Base-by-base conservation (phyloP, 2,797 vertebrate species). In the Megaceryle alcyon region DNA sequence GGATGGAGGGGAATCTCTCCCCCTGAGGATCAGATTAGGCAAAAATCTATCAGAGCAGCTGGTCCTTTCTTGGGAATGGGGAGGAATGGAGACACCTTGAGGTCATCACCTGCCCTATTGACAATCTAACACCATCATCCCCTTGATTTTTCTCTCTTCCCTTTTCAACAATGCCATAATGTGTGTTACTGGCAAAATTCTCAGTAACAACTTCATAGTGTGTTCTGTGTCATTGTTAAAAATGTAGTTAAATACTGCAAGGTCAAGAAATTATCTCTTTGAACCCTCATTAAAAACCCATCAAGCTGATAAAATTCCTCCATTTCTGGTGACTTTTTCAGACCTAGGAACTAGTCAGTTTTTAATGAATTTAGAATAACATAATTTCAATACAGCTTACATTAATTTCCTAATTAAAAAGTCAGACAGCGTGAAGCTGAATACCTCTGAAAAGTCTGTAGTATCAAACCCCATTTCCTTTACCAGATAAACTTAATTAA, bases 351-450 rank as follows among this genome's bases (percentile, higher is more conserved):
- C 60, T 57, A 95, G 81, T 84, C 70, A 71, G 48, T 60, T 96
- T 93, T 94, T 90, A 97, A 95, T 96, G 73, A 56, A 66, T 82
- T 92, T 91, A 92, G 48, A 94, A 61, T 92, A 94, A 88, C 91
- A 79, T 37, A 51, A 68, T 92, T 90, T 80, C 95, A 88, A 94
- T 95, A 80, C 17, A 66, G 14, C 37, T 84, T 84, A 70, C 78
- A 94, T 91, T 82, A 77, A 77, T 92, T 92, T 88, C 78, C 25
- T 87, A 88, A 94, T 95, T 94, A 95, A 95, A 96, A 84, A 82
- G 90, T 92, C 83, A 77, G 75, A 68, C 96, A 91, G 23, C 7
- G 3, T 88, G 88, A 94, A 84, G 59, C 81, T 46, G 71, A 90
- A 82, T 94, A 91, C 64, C 48, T 92, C 60, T 86, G 56, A 61